Evolutionary conservation across 2,797 vertebrate genomes (phyloP).

Genomic region (Garrulus glandarius): DNA sequence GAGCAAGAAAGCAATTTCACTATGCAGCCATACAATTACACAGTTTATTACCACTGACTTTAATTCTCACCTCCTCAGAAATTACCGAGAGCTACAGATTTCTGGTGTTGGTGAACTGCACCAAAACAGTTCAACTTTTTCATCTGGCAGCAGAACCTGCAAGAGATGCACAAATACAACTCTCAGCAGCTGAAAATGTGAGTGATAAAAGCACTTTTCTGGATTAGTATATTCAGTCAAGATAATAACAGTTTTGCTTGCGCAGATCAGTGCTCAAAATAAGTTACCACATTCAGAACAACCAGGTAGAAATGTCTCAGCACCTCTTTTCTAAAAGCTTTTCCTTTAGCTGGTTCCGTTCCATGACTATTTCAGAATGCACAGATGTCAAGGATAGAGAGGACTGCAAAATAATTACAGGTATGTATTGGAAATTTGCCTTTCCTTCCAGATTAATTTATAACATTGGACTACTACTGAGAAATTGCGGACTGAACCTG

Average conservation of each 20-base stretch:
- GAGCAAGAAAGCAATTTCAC: neutral
- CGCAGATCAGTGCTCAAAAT: neutral
- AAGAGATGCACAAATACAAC: fast-evolving
- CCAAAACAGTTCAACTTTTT: neutral
- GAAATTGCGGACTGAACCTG: neutral
- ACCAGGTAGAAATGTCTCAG: neutral
- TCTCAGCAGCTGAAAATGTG: neutral
- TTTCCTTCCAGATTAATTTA: neutral
- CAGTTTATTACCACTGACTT: neutral
- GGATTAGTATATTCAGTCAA: neutral
- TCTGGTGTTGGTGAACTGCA: neutral
- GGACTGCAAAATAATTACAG: neutral
- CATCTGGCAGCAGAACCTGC: neutral
- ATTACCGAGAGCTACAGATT: neutral
- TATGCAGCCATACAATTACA: neutral
- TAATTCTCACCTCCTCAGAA: neutral
- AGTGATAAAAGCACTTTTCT: neutral
- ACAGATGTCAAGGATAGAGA: neutral
- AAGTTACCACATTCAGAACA: neutral
- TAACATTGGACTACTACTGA: neutral
- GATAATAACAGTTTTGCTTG: neutral
- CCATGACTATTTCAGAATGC: neutral
- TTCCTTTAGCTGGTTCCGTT: neutral
- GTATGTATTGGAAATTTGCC: neutral
- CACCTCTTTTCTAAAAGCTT: neutral